A percentile compares a stretch with the other conserved stretches of the same genome.
These are phyloP conservation scores for Spondyliosoma cantharus DNA, from an alignment of 2,797 vertebrate genomes.

Conservation along the genomic window DNA sequence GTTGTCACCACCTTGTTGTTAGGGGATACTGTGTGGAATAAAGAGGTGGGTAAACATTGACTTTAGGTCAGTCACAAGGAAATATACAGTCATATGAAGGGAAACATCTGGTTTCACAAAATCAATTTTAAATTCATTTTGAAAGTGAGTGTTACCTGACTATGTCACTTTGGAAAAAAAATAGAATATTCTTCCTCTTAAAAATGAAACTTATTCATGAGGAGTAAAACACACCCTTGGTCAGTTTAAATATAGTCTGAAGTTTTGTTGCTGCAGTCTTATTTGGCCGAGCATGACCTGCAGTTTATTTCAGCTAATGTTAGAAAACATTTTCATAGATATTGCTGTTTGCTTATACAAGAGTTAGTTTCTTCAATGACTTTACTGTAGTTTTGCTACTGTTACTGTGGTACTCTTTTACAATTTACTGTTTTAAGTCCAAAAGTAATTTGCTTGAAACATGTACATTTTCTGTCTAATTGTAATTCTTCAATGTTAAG, in stretches of 20 bases:
- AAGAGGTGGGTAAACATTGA: constrained; percentile 14
- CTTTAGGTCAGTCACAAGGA: not conserved
- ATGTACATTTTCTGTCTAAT: no score
- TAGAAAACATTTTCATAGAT: not conserved
- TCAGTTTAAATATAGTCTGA: not conserved
- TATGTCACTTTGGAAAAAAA: no score
- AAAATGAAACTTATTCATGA: not conserved
- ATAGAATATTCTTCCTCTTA: not conserved
- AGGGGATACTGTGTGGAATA: not conserved
- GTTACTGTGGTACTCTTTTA: not conserved
- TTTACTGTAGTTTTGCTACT: not conserved
- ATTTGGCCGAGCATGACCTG: no score
- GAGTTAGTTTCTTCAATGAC: not conserved
- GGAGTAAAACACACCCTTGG: not conserved
- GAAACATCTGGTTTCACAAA: not conserved
- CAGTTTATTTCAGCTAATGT: no score
- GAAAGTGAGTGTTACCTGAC: not conserved
- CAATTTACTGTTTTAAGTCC: not conserved
- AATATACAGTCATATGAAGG: not conserved
- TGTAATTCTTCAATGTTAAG: no score
- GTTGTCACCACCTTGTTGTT: not conserved
- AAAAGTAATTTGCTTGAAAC: no score
- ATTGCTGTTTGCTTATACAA: no score
- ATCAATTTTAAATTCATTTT: constrained; percentile 3
- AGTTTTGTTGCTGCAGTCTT: not conserved